phyloP scores from a whole-genome alignment of 2,888 invertebrate genomes.

The Lasioglossum leucozonium region DNA sequence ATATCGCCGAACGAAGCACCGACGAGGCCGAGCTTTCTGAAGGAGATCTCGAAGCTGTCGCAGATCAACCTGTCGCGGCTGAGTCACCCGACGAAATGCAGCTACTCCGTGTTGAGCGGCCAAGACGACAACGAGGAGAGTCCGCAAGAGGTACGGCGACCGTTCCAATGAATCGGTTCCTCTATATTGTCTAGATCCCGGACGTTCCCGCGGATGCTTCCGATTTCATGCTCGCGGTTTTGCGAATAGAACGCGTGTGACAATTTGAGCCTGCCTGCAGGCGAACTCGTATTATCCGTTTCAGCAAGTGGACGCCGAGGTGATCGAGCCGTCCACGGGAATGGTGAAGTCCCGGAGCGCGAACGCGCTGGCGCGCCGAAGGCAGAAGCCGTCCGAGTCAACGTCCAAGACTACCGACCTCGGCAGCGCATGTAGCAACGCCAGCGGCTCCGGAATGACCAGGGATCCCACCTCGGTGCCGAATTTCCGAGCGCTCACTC shows the following conservation, averaged over 20 bases:
- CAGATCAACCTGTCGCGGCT: constrained; percentile 89
- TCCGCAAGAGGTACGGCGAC: constrained; percentile 82
- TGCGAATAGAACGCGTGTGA: constrained; percentile 43
- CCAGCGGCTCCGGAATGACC: constrained; percentile 83
- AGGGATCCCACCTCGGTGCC: constrained; percentile 91
- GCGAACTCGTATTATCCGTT: constrained; percentile 84
- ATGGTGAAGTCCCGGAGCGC: constrained; percentile 85
- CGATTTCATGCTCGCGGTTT: constrained; percentile 1
- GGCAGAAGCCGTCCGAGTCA: constrained; percentile 77
- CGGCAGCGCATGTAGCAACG: constrained; percentile 77
- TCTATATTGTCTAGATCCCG: not conserved
- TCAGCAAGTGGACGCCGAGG: constrained; percentile 83
- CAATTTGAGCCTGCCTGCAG: constrained; percentile 77
- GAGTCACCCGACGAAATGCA: constrained; percentile 88
- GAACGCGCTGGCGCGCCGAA: constrained; percentile 82
- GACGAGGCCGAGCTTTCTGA: constrained; percentile 86
- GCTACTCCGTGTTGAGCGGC: constrained; percentile 89
- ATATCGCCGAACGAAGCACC: constrained; percentile 84
- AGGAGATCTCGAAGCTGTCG: constrained; percentile 90
- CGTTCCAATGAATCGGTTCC: too few species aligned
- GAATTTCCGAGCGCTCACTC: constrained; percentile 88
- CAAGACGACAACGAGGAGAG: constrained; percentile 89
- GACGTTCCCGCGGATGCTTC: not conserved
- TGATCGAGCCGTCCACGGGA: constrained; percentile 81
- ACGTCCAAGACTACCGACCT: constrained; percentile 79